Base-by-base conservation (phyloP, 1,140 invertebrate genomes). In the Matsumurasca onukii region DNA sequence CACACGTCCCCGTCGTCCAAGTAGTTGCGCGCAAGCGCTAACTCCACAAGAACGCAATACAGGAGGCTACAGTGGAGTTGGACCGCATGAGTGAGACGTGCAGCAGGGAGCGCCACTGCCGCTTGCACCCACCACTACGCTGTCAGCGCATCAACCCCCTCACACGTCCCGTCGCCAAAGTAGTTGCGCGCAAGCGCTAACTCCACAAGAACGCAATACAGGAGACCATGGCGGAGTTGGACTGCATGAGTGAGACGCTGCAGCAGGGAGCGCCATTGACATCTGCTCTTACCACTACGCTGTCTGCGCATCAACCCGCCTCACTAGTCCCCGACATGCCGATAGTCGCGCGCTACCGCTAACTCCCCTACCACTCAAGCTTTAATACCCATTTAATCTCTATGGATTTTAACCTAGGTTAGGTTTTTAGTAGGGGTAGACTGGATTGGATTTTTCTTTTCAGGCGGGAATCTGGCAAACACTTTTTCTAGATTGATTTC, bases 141-240 rank as follows among this genome's bases (percentile, higher is more conserved):
- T 39, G 5, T 39, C 34, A 39, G 17, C 17, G 5, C 5, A 9
- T 9, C 34, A 39, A 17, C 34, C 34, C 17, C 34, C 5, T 39
- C 5, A 9, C 34, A 39, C 34, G n/a, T n/a, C n/a, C n/a, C n/a
- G n/a, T n/a, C n/a, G n/a, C n/a, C n/a, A n/a, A n/a, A n/a, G n/a
- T n/a, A n/a, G n/a, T n/a, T n/a, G n/a, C n/a, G n/a, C n/a, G n/a
- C n/a, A n/a, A n/a, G n/a, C n/a, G n/a, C n/a, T n/a, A n/a, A n/a
- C n/a, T n/a, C n/a, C n/a, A n/a, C n/a, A n/a, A 95, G 80, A 91
- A 91, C 76, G 92, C 92, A 55, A 95, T 95, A 77, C 92, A 95
- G 82, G 91, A 95, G 82, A 92, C 91, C 61, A 93, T 95, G 92
- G 84, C 87, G 67, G 91, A 94, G 77, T 80, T 94, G 73, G 90